A percentile compares a stretch with the other conserved stretches of the same genome.
phyloP scores from a whole-genome alignment of 2,888 invertebrate genomes.

The Cataglyphis cursor region DNA sequence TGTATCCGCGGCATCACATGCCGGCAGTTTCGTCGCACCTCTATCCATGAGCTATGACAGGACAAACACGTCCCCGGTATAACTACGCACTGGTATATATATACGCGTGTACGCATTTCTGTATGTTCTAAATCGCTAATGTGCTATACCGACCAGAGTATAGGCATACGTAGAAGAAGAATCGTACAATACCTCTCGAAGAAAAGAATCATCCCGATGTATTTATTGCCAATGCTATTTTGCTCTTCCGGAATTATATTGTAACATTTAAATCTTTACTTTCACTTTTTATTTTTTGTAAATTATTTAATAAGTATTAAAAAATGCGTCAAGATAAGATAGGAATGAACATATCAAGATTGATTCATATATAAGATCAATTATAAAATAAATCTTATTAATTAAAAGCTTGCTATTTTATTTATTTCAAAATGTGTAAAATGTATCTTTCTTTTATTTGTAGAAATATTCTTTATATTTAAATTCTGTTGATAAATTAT shows the following conservation, averaged over 20 bases:
- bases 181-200: neutral
- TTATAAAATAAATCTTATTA: neutral
- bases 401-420: neutral
- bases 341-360: neutral
- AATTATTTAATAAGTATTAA: neutral
- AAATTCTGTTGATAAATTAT: neutral
- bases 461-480: neutral
- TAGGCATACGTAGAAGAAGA: neutral
- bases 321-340: neutral
- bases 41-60: conserved; percentile 56
- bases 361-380: neutral
- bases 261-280: neutral
- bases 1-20: conserved; percentile 75
- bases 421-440: neutral
- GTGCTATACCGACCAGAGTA: neutral
- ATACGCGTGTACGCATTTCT: conserved; percentile 24
- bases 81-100: conserved; percentile 18
- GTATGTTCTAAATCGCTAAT: neutral
- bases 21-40: conserved; percentile 76
- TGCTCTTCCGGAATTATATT: neutral
- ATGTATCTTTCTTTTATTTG: neutral
- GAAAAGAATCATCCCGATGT: neutral
- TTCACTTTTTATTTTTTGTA: neutral
- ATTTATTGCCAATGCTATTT: neutral
- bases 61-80: neutral